Percentiles rank a stretch among this genome's conserved stretches.
Evolutionary conservation across 2,888 invertebrate species (phyloP).

Genomic region (Melipona bicolor): DNA sequence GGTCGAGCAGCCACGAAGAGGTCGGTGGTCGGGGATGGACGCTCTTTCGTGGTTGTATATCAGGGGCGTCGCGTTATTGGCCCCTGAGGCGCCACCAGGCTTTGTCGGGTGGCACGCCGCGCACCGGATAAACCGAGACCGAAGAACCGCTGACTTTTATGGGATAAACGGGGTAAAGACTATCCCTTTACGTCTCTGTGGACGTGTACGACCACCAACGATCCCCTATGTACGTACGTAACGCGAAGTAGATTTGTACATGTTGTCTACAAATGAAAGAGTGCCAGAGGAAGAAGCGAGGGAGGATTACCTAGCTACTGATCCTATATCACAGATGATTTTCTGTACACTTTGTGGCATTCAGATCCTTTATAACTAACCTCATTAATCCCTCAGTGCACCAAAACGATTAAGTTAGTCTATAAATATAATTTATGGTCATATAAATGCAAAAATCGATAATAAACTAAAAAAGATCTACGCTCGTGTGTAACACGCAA

Average conservation of each 20-base stretch:
- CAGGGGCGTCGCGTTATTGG: conserved; percentile 81
- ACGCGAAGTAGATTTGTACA: conserved; percentile 39
- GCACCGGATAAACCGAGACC: conserved; percentile 75
- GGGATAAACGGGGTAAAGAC: conserved; percentile 78
- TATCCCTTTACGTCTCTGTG: conserved; percentile 51
- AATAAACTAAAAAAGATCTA: neutral
- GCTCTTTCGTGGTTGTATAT: conserved; percentile 75
- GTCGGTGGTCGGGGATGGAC: conserved; percentile 61
- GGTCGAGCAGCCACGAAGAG: conserved; percentile 67
- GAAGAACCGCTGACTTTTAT: conserved; percentile 79
- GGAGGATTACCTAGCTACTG: neutral
- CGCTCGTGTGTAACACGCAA: no score
- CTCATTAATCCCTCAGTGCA: neutral
- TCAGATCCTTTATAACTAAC: neutral
- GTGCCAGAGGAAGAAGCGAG: conserved; percentile 18
- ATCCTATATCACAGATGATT: neutral
- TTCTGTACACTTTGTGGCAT: neutral
- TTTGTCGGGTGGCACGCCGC: conserved; percentile 79
- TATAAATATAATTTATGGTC: no score
- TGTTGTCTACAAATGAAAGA: conserved; percentile 33
- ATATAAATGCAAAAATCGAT: neutral
- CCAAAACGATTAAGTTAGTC: neutral
- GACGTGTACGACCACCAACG: conserved; percentile 22
- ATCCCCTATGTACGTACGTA: conserved; percentile 5
- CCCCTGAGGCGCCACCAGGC: conserved; percentile 80